Conservation (phyloP, 2,888 invertebrate genomes). For the Polietes domitor region DNA sequence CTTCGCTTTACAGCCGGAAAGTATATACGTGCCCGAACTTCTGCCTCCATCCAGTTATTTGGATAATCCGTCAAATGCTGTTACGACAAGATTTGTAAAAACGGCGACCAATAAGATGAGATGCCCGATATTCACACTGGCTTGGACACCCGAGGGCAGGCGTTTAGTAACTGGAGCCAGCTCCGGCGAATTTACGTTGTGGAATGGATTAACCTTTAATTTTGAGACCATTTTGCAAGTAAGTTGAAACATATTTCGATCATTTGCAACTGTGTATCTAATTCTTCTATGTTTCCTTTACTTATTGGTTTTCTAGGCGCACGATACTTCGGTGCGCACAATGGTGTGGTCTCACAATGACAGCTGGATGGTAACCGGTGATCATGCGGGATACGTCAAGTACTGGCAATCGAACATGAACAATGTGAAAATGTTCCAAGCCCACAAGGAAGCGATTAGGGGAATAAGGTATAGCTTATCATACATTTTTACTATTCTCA, state of each 20-base stretch:
- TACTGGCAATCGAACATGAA: slow-evolving; percentile 99
- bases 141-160: slow-evolving; percentile 99
- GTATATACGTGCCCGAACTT: slow-evolving; percentile 95
- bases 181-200: slow-evolving; percentile 99
- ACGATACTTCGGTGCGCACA: slow-evolving; percentile 98
- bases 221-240: slow-evolving; percentile 99
- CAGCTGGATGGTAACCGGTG: slow-evolving; percentile 99
- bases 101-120: slow-evolving; percentile 99
- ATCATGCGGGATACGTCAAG: slow-evolving; percentile 99
- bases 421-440: slow-evolving; percentile 99
- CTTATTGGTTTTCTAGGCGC: slow-evolving; percentile 88
- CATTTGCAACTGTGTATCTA: neutral
- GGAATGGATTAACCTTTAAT: slow-evolving; percentile 99
- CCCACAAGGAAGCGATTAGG: slow-evolving; percentile 99
- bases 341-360: slow-evolving; percentile 99
- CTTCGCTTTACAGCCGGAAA: slow-evolving; percentile 95
- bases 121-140: slow-evolving; percentile 99
- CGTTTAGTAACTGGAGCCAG: slow-evolving; percentile 99
- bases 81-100: slow-evolving; percentile 96
- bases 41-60: slow-evolving; percentile 96
- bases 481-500: slow-evolving; percentile 72
- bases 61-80: slow-evolving; percentile 98
- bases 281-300: neutral
- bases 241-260: slow-evolving; percentile 66
- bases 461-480: slow-evolving; percentile 92